Conservation (phyloP, 2,113 vertebrate species). For the Dipodomys stephensi region DNA sequence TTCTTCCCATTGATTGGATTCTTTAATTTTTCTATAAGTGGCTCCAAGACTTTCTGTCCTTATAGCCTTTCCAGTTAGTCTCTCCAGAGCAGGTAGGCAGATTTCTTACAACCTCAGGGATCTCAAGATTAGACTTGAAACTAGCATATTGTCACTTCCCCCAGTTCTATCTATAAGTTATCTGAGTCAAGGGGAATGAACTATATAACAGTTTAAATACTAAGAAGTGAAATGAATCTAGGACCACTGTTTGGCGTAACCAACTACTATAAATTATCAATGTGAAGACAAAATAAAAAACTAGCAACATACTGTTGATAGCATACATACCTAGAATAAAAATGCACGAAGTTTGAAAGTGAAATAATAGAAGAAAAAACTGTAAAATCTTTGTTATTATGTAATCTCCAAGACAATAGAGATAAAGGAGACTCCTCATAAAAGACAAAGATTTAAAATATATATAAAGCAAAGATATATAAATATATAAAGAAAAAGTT, state of each 20-base stretch:
- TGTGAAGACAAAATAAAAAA: constrained; percentile 1
- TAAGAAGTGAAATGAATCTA: background rate
- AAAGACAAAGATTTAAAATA: background rate
- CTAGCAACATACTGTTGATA: background rate
- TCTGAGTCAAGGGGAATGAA: constrained; percentile 5
- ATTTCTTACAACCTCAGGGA: background rate
- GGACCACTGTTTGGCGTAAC: background rate
- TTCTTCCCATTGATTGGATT: too few species aligned
- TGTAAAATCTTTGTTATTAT: background rate
- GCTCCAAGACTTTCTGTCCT: background rate
- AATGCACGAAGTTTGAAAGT: constrained; percentile 10
- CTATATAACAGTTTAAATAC: background rate
- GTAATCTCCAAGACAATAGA: background rate
- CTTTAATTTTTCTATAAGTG: background rate
- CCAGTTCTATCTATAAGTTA: background rate
- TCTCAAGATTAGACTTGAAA: background rate
- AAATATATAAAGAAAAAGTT: too few species aligned
- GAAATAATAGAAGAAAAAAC: background rate
- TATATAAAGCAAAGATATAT: too few species aligned
- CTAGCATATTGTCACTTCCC: background rate
- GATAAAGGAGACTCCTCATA: background rate
- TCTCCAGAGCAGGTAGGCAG: background rate
- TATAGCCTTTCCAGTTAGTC: background rate
- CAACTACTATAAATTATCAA: background rate
- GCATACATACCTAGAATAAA: background rate